Evolutionary conservation across 2,113 vertebrate genomes (phyloP).

Genomic region (Bagarius yarrelli): DNA sequence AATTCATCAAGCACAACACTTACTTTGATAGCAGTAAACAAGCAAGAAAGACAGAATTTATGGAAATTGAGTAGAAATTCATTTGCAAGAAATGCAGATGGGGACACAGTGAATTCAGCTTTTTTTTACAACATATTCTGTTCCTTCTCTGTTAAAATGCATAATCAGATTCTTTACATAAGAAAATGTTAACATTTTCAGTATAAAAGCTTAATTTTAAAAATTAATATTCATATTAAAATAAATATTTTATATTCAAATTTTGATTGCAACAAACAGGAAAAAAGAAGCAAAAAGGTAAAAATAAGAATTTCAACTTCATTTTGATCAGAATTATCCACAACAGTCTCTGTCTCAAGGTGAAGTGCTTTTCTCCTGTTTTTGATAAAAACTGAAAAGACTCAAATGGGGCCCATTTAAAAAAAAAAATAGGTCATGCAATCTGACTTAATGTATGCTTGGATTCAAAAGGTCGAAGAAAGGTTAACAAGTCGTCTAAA

Average conservation of each 20-base stretch:
- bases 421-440: too few relatives aligned
- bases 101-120: not conserved
- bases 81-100: not conserved
- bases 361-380: too few relatives aligned
- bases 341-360: too few relatives aligned
- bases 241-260: not conserved
- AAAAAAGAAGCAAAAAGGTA: too few relatives aligned
- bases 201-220: too few relatives aligned
- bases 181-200: too few relatives aligned
- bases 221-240: not conserved
- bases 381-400: too few relatives aligned
- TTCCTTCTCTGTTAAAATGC: not conserved
- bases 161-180: not conserved
- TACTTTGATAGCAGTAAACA: not conserved
- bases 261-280: not conserved
- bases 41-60: slow-evolving; percentile 9
- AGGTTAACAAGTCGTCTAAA: not conserved
- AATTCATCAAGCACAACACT: slow-evolving; percentile 21
- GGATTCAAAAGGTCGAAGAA: not conserved
- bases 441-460: not conserved
- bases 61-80: not conserved
- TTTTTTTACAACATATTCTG: not conserved
- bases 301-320: too few relatives aligned
- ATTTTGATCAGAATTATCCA: too few relatives aligned
- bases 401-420: too few relatives aligned